These are phyloP conservation scores for Pimpla rufipes DNA, from an alignment of 2,888 invertebrate species.

Conservation along the genomic window DNA sequence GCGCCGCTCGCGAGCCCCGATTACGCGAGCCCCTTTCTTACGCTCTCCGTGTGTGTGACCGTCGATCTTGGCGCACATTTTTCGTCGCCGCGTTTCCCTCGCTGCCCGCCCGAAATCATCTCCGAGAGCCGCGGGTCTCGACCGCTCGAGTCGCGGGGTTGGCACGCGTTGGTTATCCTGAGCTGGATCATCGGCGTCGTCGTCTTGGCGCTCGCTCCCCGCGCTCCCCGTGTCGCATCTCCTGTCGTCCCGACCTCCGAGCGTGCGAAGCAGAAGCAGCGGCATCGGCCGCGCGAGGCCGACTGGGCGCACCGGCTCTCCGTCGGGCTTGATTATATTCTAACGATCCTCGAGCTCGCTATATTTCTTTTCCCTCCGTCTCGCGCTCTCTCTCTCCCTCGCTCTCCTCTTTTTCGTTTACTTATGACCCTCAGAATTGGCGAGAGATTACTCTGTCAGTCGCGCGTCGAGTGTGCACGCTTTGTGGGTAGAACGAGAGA, in stretches of 20 bases:
- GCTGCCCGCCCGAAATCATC: not conserved
- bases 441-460: conserved; percentile 80
- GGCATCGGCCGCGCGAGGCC: conserved; percentile 2
- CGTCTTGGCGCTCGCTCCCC: conserved; percentile 27
- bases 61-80: conserved; percentile 9
- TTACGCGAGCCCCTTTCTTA: not conserved
- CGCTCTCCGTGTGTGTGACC: not conserved
- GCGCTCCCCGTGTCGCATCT: not conserved
- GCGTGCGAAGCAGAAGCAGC: not conserved
- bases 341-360: conserved; percentile 17
- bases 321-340: conserved; percentile 26
- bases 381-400: conserved; percentile 2
- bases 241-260: not conserved
- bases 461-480: conserved; percentile 73
- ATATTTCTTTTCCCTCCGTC: not conserved
- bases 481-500: conserved; percentile 74
- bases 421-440: conserved; percentile 81
- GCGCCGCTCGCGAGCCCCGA: not conserved
- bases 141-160: not conserved
- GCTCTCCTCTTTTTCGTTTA: conserved; percentile 62
- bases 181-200: conserved; percentile 35
- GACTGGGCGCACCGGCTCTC: conserved; percentile 16
- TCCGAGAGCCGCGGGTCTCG: not conserved
- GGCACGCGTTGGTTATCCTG: conserved; percentile 18
- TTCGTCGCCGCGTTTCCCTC: not conserved